These are phyloP conservation scores for Caprella mutica DNA, from an alignment of 2,888 invertebrate genomes.

Conservation along the genomic window DNA sequence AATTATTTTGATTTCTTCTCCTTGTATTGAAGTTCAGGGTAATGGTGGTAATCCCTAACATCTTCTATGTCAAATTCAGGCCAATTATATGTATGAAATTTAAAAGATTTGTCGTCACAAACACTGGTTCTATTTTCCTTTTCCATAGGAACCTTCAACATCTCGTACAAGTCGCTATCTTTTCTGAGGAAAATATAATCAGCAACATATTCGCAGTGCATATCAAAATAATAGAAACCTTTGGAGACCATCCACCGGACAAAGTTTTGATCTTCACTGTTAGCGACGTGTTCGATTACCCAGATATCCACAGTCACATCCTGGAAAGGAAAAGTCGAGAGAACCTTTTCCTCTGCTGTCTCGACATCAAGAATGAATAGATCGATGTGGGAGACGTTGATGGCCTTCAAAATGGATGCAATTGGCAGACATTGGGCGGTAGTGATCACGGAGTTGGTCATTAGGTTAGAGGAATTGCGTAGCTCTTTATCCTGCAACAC, in stretches of 20 bases:
- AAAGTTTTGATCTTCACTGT: conserved; percentile 16
- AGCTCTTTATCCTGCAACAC: no score
- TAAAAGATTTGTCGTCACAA: conserved; percentile 20
- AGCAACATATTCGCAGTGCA: conserved; percentile 17
- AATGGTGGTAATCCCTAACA: neutral
- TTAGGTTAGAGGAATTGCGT: no score
- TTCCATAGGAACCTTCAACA: conserved; percentile 11
- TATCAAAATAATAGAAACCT: conserved; percentile 27
- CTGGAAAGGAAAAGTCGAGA: conserved; percentile 24
- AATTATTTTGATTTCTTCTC: no score
- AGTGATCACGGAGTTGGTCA: conserved; percentile 5
- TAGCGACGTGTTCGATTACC: conserved; percentile 23
- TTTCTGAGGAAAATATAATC: conserved; percentile 27
- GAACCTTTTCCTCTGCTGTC: conserved; percentile 17
- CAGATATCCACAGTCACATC: conserved; percentile 24
- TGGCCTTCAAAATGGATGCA: conserved; percentile 17
- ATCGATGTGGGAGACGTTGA: conserved; percentile 19
- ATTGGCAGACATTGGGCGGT: conserved; percentile 19
- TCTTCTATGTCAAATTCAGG: neutral
- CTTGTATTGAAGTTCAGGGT: neutral
- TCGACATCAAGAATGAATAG: conserved; percentile 32
- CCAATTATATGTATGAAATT: neutral
- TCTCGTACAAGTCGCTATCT: conserved; percentile 12
- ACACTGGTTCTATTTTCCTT: conserved; percentile 15
- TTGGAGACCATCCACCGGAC: conserved; percentile 23